These are phyloP conservation scores for Sphaeramia orbicularis DNA, from an alignment of 2,797 vertebrate genomes.

Conservation along the genomic window DNA sequence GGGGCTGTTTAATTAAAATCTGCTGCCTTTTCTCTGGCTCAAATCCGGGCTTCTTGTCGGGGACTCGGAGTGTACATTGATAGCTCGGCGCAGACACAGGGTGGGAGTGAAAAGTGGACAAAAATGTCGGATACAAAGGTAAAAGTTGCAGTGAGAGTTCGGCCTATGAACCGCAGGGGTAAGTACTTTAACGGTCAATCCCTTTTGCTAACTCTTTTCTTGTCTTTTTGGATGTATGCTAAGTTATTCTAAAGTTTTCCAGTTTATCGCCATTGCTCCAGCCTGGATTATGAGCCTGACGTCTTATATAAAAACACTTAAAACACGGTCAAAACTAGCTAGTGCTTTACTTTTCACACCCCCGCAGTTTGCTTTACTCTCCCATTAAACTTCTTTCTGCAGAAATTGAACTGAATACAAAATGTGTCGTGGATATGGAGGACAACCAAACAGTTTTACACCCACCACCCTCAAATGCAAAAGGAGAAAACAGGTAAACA, in stretches of 20 bases:
- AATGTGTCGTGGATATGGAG: conserved; percentile 99
- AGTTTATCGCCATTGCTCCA: conserved; percentile 59
- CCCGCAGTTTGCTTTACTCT: conserved; percentile 47
- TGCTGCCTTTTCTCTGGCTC: conserved; percentile 39
- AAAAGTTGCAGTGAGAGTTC: conserved; percentile 97
- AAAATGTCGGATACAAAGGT: conserved; percentile 99
- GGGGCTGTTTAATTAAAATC: conserved; percentile 42
- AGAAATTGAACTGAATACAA: conserved; percentile 98
- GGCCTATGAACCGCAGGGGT: conserved; percentile 98
- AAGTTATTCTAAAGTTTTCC: conserved; percentile 61
- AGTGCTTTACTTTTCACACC: conserved; percentile 30
- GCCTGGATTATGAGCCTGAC: conserved; percentile 35
- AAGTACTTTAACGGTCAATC: conserved; percentile 64
- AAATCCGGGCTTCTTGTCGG: conserved; percentile 60
- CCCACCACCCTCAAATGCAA: conserved; percentile 91
- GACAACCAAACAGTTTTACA: conserved; percentile 96
- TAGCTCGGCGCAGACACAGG: conserved; percentile 70
- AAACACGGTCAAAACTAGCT: conserved; percentile 29
- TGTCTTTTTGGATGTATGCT: conserved; percentile 29
- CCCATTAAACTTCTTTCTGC: conserved; percentile 71
- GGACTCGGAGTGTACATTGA: conserved; percentile 52
- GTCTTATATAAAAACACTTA: conserved; percentile 37
- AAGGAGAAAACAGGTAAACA: conserved; percentile 95
- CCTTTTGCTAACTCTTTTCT: conserved; percentile 11
- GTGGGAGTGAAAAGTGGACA: conserved; percentile 76